Evolutionary conservation across 2,888 invertebrate genomes (phyloP).

Genomic region (Eupeodes luniger): DNA sequence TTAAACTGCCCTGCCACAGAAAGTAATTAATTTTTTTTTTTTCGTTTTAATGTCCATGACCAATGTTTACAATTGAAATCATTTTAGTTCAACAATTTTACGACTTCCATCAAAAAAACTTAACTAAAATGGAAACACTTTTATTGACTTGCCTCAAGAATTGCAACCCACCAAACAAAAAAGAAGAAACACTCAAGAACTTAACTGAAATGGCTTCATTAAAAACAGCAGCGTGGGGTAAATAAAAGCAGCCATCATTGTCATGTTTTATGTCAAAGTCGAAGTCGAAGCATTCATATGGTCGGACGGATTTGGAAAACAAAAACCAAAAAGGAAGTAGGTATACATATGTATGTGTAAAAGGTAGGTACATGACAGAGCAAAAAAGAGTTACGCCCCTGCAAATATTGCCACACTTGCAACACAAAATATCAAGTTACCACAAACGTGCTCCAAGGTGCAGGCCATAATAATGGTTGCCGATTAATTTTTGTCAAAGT

Average conservation of each 20-base stretch:
- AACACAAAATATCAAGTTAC: constrained; percentile 48
- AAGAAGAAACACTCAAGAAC: neutral
- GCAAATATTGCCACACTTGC: constrained; percentile 53
- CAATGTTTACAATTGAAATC: constrained; percentile 39
- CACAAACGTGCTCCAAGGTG: constrained; percentile 27
- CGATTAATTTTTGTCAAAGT: constrained; percentile 34
- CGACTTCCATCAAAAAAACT: constrained; percentile 7
- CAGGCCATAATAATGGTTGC: constrained; percentile 29
- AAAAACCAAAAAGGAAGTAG: constrained; percentile 22
- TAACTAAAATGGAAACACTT: constrained; percentile 14
- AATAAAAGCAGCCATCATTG: constrained; percentile 35
- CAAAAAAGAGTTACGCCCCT: constrained; percentile 53
- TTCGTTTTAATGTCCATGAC: constrained; percentile 25
- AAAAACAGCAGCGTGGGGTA: constrained; percentile 17
- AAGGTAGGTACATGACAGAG: neutral
- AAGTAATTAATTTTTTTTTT: constrained; percentile 29
- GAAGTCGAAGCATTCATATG: neutral
- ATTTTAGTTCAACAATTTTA: constrained; percentile 31
- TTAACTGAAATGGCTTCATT: constrained; percentile 37
- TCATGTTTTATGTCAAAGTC: neutral
- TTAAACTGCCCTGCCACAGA: constrained; percentile 5
- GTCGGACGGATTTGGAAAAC: neutral
- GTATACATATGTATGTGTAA: neutral
- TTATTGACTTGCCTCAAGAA: constrained; percentile 18
- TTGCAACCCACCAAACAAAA: neutral